Conservation (phyloP, 2,797 vertebrate species). For the Malurus splendens region DNA sequence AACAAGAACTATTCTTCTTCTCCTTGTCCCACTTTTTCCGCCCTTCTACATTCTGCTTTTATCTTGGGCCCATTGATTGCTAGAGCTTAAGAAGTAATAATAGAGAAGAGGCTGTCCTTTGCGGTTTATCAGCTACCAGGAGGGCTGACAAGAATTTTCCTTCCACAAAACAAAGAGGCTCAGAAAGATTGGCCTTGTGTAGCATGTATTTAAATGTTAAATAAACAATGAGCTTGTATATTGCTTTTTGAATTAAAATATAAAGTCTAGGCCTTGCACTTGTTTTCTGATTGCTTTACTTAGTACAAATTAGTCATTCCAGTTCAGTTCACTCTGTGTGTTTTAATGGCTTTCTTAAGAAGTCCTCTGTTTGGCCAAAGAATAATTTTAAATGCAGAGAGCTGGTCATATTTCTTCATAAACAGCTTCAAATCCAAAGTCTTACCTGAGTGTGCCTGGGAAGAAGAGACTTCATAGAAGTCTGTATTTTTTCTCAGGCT, state of each 20-base stretch:
- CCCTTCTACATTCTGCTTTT: neutral
- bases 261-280: neutral
- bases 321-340: neutral
- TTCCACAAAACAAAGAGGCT: neutral
- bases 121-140: neutral
- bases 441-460: neutral
- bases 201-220: neutral
- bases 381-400: neutral
- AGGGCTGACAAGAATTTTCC: neutral
- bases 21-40: accelerated
- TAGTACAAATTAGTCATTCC: neutral
- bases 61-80: neutral
- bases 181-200: neutral
- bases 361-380: neutral
- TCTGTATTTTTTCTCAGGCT: neutral
- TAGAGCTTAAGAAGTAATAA: neutral
- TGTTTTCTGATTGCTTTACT: neutral
- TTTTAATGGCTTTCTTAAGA: neutral
- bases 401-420: neutral
- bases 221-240: neutral
- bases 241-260: neutral
- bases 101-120: neutral
- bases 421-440: neutral
- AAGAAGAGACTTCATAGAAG: neutral
- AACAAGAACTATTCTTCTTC: neutral